Evolutionary conservation across 2,888 invertebrate species (phyloP), one percentile per base, ranked within the genome.

Genomic region (Atrina japonica): DNA sequence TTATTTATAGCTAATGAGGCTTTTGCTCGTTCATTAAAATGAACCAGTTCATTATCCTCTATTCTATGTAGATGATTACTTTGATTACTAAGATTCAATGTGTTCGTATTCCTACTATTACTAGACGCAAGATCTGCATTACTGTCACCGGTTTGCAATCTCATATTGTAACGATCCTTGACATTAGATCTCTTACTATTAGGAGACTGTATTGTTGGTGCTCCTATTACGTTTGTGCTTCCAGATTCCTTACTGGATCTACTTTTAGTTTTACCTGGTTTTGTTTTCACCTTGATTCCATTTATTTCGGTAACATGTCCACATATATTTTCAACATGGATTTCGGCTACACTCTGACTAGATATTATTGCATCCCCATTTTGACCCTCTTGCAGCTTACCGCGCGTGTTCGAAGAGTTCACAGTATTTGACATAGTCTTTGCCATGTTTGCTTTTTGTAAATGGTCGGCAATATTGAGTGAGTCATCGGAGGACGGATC

Each of bases 21-120:
- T 27, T 41, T 25, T 18, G 53, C 45, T 27, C 53, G 30, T 11
- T 53, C 53, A 23, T 43, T 64, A 41, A 27, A 52, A 50, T 30
- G 29, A n/a, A 40, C 18, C 27, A 70, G 43, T 11, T 43, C n/a
- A 16, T 21, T 27, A 3, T 45, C 47, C 40, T 49, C 55, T 3
- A 35, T 56, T 23, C 23, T 60, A 23, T 43, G 43, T 16, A 41
- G 45, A 23, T 45, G 18, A 23, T 58, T 60, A 53, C 58, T 72
- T 45, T 56, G 18, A 27, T 27, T 70, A 73, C 80, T 80, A 16
- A 80, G 65, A 47, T 76, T 80, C 14, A 83, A 49, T 7, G 83
- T 83, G 59, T 83, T 77, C 6, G 83, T 83, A 61, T 83, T 83
- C 47, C 83, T 70, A 59, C 77, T 77, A 49, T 77, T 77, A 25